Base-by-base conservation (phyloP, 2,888 invertebrate genomes). In the Minunthozetes semirufus region DNA sequence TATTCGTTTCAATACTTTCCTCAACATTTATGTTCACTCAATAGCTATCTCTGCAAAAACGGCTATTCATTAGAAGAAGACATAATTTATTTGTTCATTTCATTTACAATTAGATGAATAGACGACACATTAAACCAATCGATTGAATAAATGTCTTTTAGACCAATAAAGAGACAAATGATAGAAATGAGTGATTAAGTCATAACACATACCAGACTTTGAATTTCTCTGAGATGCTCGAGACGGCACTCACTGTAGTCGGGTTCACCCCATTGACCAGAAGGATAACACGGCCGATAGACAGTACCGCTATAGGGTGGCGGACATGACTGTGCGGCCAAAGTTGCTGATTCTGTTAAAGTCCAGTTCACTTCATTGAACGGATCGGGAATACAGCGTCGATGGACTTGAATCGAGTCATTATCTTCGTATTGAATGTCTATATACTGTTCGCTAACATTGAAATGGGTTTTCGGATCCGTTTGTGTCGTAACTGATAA, bases 221-320 rank as follows among this genome's bases (percentile, higher is more conserved):
- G 78, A 50, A 80, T 76, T 19, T 78, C 76, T 68, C 78, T 77
- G 0, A 80, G 75, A 59, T 79, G 78, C 48, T 76, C 76, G n/a
- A 80, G 75, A 25, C 79, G 76, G 59, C 80, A 80, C 73, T 80
- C 79, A n/a, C 75, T 77, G 56, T 76, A 77, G 61, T 80, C 80
- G 2, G 79, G 76, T 25, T 77, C 76, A 1, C 78, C 78, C 80
- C 80, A 80, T 25, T 66, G 76, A 25, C 79, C 79, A 22, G 75
- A 78, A 61, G 78, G 77, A 75, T 78, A 79, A 50, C 80, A 80
- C 46, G 79, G 78, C 11, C 80, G 75, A 72, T 78, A 80, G 33
- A 78, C 78, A n/a, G 76, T 79, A 0, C 80, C 80, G n/a, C 77
- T 77, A 48, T 79, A 80, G 8, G 46, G n/a, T 6, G 72, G 25